Evolutionary conservation across 2,888 invertebrate genomes (phyloP), one percentile per base, ranked within the genome.

Genomic region (Laspeyria flexula): DNA sequence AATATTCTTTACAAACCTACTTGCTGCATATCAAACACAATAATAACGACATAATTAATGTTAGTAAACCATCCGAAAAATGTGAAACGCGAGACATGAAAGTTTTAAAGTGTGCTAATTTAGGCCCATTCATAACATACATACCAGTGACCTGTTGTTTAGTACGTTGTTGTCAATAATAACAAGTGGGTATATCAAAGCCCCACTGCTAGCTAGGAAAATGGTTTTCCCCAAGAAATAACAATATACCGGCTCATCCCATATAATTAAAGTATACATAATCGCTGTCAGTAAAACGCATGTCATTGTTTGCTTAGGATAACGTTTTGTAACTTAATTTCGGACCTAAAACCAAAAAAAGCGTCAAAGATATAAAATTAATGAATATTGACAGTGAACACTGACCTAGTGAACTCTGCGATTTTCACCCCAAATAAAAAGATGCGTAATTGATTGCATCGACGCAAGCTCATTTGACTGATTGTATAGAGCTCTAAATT

Each of bases 381-480:
- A 67, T 71, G 43, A 50, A 49, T 52, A 54, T 54, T 63, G 41
- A 25, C 52, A 43, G 46, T 53, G 49, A 54, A 50, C 56, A 29
- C 39, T 61, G 85, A 89, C 87, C 87, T 73, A 86, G 69, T 85
- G 82, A 85, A 79, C 83, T 74, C 61, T 48, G 58, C 61, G 42
- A 63, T 61, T 73, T 64, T 73, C 69, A 73, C 77, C 79, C 79
- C 72, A 70, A 60, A 75, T 73, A 75, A 83, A 88, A 85, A 85
- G 77, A 83, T 81, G 78, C 77, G 84, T 90, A 90, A 91, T 89
- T 90, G 89, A 90, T 91, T 90, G 85, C 84, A 86, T 83, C 81
- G 84, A 81, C 77, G 79, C 81, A 77, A 86, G 82, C 88, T 90
- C 90, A 88, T 91, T 90, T 86, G 79, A 80, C 73, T 88, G 88